These are phyloP conservation scores for Meda fulgida DNA, from an alignment of 2,797 vertebrate species.

Conservation along the genomic window DNA sequence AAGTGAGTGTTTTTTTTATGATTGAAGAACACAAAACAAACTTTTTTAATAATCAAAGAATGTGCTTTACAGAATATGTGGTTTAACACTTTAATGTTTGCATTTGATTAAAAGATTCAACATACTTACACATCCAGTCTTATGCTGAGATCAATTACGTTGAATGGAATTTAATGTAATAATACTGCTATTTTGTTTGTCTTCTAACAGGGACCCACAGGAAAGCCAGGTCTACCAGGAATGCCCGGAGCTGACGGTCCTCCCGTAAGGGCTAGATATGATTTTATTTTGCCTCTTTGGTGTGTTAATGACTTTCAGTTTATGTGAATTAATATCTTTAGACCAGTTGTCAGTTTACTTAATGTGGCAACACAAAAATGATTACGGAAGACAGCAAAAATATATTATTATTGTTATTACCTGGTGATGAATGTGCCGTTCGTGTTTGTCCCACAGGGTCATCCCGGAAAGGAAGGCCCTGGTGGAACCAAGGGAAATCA, in stretches of 20 bases:
- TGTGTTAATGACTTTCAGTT: background rate
- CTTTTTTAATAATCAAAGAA: background rate
- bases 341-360: background rate
- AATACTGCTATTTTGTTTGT: background rate
- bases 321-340: background rate
- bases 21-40: background rate
- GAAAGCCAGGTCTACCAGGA: constrained; percentile 91
- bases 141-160: background rate
- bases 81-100: background rate
- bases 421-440: background rate
- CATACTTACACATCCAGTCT: background rate
- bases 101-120: background rate
- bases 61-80: background rate
- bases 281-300: background rate
- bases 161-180: background rate
- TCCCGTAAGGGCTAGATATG: constrained; percentile 78
- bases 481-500: constrained; percentile 89
- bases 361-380: background rate
- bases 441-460: constrained; percentile 76
- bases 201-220: constrained; percentile 82
- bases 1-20: constrained; percentile 73
- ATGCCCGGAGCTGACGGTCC: constrained; percentile 91
- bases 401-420: background rate
- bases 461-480: constrained; percentile 92
- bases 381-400: background rate